Percentiles rank a stretch among this genome's conserved stretches.
Evolutionary conservation across 1,140 invertebrate genomes (phyloP).

Genomic region (Dendrolimus punctatus): DNA sequence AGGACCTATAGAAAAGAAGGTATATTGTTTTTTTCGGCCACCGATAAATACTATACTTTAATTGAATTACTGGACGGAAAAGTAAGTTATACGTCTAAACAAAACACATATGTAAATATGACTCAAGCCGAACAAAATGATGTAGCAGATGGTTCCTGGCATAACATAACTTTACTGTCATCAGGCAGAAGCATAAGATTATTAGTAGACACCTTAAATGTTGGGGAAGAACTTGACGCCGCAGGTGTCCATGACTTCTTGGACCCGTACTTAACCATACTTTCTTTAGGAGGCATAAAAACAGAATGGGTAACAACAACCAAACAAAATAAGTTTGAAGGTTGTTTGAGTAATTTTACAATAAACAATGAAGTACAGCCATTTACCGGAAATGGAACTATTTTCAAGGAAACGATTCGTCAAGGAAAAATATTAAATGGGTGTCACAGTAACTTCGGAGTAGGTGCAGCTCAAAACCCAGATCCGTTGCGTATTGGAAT

Average conservation of each 20-base stretch:
- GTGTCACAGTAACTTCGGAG: slow-evolving; percentile 80
- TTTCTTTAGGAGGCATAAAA: slow-evolving; percentile 83
- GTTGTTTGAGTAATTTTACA: slow-evolving; percentile 91
- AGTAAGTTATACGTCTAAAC: slow-evolving; percentile 82
- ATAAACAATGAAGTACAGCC: slow-evolving; percentile 92
- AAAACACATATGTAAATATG: slow-evolving; percentile 87
- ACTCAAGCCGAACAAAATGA: slow-evolving; percentile 72
- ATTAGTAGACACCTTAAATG: slow-evolving; percentile 78
- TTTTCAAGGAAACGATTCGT: slow-evolving; percentile 79
- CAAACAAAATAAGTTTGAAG: slow-evolving; percentile 80
- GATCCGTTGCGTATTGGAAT: slow-evolving; percentile 93
- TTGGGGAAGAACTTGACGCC: slow-evolving; percentile 88
- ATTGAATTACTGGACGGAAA: slow-evolving; percentile 82
- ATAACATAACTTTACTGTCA: slow-evolving; percentile 84
- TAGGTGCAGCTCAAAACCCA: slow-evolving; percentile 82
- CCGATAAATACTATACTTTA: slow-evolving; percentile 90
- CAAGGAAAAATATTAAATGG: slow-evolving; percentile 80
- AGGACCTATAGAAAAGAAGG: slow-evolving; percentile 84
- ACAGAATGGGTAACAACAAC: slow-evolving; percentile 71
- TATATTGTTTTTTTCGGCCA: slow-evolving; percentile 86
- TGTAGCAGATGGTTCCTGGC: slow-evolving; percentile 88
- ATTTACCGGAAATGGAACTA: slow-evolving; percentile 87
- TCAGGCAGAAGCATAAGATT: slow-evolving; percentile 80
- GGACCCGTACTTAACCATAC: slow-evolving; percentile 87
- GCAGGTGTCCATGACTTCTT: slow-evolving; percentile 91